Evolutionary conservation across 2,888 invertebrate species (phyloP), one percentile per base, ranked within the genome.

Genomic region (Lepidocyrtoides sp.): DNA sequence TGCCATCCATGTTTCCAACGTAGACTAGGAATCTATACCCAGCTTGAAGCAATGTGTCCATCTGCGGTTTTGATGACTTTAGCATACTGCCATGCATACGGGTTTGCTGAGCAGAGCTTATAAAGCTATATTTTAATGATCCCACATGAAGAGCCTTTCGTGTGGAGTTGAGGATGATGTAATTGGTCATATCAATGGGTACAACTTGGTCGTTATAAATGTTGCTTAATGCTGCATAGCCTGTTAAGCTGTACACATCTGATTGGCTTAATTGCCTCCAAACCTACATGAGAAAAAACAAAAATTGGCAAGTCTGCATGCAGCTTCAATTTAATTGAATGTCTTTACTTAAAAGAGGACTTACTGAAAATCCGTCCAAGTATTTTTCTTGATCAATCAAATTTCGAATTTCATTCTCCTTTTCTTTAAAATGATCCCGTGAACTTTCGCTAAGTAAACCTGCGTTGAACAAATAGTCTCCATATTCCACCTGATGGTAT

Each of bases 401-500:
- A 23, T 89, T 51, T n/a, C 91, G 91, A 0, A 92, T 92, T 54
- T 90, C 41, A 1, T 82, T 87, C 60, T 93, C 91, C 88, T 94
- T 91, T n/a, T 92, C 44, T 23, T 91, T 81, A 91, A 94, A 94
- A 54, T 93, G 41, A 8, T 90, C 79, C n/a, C 88, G 79, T 29
- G 93, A 93, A 7, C 66, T 79, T n/a, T 93, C 93, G 86, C 94
- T 95, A 2, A 95, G 82, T 1, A 95, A 86, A 1, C 95, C 95
- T 29, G 95, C 94, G 63, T 94, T 94, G 93, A 94, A 95, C 93
- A 96, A 94, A 91, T 95, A 95, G 77, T 95, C 95, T 3, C 95
- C 95, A 93, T 95, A 95, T 86, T 95, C 94, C 0, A 94, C 86
- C 92, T 94, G 93, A 36, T 92, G 93, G 51, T 93, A 83, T 3